Evolutionary conservation across 2,797 vertebrate genomes (phyloP).

Genomic region (Anisognathus igniventris): DNA sequence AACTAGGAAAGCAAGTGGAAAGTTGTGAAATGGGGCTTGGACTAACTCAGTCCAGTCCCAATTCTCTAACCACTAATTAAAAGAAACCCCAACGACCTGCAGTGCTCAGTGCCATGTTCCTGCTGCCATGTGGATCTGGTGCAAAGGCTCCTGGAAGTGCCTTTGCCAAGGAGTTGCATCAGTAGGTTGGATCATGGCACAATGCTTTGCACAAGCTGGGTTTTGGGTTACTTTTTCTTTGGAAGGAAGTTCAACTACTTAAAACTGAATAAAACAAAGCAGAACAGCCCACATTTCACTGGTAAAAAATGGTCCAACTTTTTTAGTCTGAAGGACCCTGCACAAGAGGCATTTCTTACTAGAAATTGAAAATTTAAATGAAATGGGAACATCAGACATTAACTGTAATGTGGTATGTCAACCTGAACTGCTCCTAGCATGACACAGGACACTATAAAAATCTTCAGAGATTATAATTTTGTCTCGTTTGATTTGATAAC

Average conservation of each 20-base stretch:
- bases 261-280: conserved; percentile 11
- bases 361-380: not conserved
- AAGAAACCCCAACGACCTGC: not conserved
- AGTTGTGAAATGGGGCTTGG: conserved; percentile 53
- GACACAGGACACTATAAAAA: not conserved
- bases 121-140: conserved; percentile 12
- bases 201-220: not conserved
- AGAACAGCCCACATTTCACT: not conserved
- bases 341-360: not conserved
- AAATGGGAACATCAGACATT: not conserved
- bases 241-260: not conserved
- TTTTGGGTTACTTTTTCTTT: conserved; percentile 10
- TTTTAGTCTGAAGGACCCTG: not conserved
- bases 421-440: not conserved
- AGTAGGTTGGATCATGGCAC: not conserved
- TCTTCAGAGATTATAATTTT: not conserved
- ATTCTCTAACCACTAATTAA: conserved; percentile 28
- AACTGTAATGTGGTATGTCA: not conserved
- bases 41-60: not conserved
- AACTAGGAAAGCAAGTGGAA: conserved; percentile 57
- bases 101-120: not conserved
- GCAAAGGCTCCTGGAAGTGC: not conserved
- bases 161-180: conserved; percentile 22
- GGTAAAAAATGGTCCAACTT: not conserved
- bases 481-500: not conserved